Evolutionary conservation across 1,140 invertebrate genomes (phyloP).

Genomic region (Aplysia californica): DNA sequence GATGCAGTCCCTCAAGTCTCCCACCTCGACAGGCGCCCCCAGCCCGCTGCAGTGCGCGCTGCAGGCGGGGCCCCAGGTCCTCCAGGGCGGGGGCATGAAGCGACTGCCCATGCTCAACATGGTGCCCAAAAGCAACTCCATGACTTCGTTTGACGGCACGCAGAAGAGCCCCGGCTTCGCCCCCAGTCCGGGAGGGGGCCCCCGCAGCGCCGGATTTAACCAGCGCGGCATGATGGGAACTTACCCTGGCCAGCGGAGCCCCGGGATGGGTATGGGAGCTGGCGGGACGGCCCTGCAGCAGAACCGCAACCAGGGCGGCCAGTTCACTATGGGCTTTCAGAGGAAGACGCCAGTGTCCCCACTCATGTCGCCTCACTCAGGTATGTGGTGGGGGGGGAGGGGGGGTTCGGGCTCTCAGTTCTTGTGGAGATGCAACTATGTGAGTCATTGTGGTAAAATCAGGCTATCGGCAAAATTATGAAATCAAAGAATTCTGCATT

Average conservation of each 20-base stretch:
- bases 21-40: not conserved
- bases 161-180: conserved; percentile 54
- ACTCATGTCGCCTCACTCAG: conserved; percentile 47
- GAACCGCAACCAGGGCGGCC: conserved; percentile 26
- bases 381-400: too few relatives aligned
- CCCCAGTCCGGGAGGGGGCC: conserved; percentile 37
- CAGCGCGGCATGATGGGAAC: conserved; percentile 33
- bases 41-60: not conserved
- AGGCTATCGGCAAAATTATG: too few relatives aligned
- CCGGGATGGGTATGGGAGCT: conserved; percentile 21
- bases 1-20: conserved; percentile 6
- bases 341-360: conserved; percentile 38
- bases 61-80: too few relatives aligned
- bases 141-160: conserved; percentile 32
- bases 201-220: conserved; percentile 21
- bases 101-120: conserved; percentile 20
- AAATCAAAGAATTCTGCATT: too few relatives aligned
- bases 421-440: too few relatives aligned
- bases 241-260: conserved; percentile 51
- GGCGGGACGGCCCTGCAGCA: not conserved
- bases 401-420: too few relatives aligned
- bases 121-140: conserved; percentile 31
- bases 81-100: conserved; percentile 7
- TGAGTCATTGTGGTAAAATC: too few relatives aligned
- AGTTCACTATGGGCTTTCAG: conserved; percentile 29